Evolutionary conservation across 1,140 invertebrate genomes (phyloP).

Genomic region (Littorina saxatilis): DNA sequence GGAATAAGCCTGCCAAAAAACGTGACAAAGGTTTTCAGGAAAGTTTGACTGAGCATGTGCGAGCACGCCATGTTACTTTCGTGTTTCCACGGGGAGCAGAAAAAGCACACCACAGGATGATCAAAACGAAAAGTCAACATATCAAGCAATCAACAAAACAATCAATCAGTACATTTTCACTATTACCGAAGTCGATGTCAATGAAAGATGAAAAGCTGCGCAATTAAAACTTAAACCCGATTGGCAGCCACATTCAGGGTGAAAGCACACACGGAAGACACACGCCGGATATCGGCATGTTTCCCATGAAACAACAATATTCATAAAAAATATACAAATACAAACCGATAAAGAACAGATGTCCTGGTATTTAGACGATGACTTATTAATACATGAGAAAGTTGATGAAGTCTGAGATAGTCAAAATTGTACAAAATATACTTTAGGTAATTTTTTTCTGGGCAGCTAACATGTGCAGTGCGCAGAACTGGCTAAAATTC

Average conservation of each 20-base stretch:
- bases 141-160: background rate
- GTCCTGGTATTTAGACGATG: conserved; percentile 34
- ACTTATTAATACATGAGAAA: conserved; percentile 47
- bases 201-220: no score
- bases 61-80: conserved; percentile 27
- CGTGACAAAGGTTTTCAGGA: background rate
- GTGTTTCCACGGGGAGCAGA: background rate
- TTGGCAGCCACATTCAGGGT: no score
- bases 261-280: conserved; percentile 40
- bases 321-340: conserved; percentile 4
- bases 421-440: conserved; percentile 34
- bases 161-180: no score
- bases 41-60: background rate
- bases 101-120: background rate
- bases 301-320: no score
- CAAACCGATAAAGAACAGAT: conserved; percentile 50
- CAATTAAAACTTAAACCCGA: no score
- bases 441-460: conserved; percentile 41
- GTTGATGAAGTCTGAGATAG: conserved; percentile 31
- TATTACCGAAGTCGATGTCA: no score
- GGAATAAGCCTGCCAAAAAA: no score
- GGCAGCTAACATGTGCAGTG: conserved; percentile 62
- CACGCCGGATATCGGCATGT: conserved; percentile 30
- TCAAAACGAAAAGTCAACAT: background rate
- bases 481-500: conserved; percentile 55